A percentile compares a stretch with the other conserved stretches of the same genome.
Conservation (phyloP, 2,888 invertebrate genomes). For the Drosophila rellima region DNA sequence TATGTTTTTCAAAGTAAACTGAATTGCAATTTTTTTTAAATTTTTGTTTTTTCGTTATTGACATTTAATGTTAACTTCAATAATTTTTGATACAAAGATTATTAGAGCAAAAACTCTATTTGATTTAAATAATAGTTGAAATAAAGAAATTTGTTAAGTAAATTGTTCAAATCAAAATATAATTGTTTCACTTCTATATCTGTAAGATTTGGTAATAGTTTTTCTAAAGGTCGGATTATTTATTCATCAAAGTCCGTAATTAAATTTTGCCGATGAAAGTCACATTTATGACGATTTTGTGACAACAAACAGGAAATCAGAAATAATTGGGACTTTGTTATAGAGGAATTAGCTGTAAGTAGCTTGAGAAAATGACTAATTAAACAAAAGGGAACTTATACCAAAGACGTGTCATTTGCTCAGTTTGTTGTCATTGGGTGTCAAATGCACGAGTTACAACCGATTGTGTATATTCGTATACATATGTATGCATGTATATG, state of each 20-base stretch:
- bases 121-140: no score
- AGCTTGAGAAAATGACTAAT: constrained; percentile 26
- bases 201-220: neutral
- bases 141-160: neutral
- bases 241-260: neutral
- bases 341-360: constrained; percentile 20
- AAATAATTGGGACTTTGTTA: constrained; percentile 17
- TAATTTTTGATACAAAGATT: no score
- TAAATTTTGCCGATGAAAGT: constrained; percentile 8
- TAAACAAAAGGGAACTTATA: constrained; percentile 21
- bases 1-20: no score
- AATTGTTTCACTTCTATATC: neutral
- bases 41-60: no score
- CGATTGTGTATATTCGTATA: neutral
- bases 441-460: constrained; percentile 45
- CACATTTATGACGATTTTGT: constrained; percentile 12
- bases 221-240: neutral
- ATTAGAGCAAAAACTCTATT: no score
- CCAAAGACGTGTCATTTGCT: constrained; percentile 31
- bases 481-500: neutral
- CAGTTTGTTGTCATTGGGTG: constrained; percentile 32
- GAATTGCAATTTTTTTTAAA: no score
- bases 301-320: constrained; percentile 1
- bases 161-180: neutral
- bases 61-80: no score